Conservation (phyloP, 2,113 vertebrate species). For the Corythornis cristatus region DNA sequence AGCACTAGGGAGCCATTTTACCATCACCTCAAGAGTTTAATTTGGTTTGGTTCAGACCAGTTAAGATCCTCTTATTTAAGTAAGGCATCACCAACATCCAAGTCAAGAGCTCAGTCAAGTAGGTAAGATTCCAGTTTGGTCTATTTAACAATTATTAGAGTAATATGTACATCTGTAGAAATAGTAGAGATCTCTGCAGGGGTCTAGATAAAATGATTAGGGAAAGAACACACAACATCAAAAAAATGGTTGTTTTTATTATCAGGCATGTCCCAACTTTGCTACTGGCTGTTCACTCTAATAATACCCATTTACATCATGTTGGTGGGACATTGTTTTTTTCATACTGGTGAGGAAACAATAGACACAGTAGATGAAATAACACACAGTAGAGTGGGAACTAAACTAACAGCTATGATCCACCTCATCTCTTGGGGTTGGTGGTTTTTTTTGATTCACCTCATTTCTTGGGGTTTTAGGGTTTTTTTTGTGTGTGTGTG, state of each 20-base stretch:
- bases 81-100: not conserved
- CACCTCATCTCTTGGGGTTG: not conserved
- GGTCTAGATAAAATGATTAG: not conserved
- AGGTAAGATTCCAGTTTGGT: not conserved
- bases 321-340: not conserved
- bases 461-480: no score
- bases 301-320: not conserved
- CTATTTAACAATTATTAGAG: not conserved
- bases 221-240: not conserved
- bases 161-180: not conserved
- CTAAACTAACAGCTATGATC: not conserved
- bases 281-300: not conserved
- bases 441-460: no score
- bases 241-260: not conserved
- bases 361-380: not conserved
- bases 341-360: not conserved
- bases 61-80: not conserved
- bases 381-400: not conserved
- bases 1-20: not conserved
- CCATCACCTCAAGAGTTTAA: not conserved
- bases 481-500: no score
- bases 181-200: not conserved
- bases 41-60: not conserved
- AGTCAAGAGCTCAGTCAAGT: not conserved
- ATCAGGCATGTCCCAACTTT: not conserved